Evolutionary conservation across 2,888 invertebrate species (phyloP).

Genomic region (Hirtodrosophila histrioides): DNA sequence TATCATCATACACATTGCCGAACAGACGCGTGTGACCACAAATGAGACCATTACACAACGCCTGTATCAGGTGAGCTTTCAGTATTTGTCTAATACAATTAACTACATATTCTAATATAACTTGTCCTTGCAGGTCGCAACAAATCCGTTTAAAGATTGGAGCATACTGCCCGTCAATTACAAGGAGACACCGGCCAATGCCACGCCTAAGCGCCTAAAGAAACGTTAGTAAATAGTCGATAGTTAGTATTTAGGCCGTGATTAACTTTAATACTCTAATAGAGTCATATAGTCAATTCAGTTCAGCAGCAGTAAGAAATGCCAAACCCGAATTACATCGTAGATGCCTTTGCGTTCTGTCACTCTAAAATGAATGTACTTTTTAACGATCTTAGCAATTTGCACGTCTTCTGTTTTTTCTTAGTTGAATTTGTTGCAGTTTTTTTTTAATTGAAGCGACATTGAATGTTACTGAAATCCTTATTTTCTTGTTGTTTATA

Average conservation of each 20-base stretch:
- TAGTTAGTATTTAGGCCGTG: conserved; percentile 50
- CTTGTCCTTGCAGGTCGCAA: conserved; percentile 84
- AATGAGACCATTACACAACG: conserved; percentile 87
- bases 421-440: background rate
- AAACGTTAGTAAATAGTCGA: conserved; percentile 82
- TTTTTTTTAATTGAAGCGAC: conserved; percentile 5
- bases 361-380: conserved; percentile 51
- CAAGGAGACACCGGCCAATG: conserved; percentile 81
- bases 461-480: conserved; percentile 21
- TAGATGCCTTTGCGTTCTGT: conserved; percentile 46
- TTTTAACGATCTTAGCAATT: conserved; percentile 15
- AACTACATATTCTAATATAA: too few species aligned
- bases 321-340: conserved; percentile 51
- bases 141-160: conserved; percentile 89
- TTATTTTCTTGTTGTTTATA: conserved; percentile 26
- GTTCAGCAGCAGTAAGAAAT: conserved; percentile 36
- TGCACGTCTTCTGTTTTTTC: conserved; percentile 1
- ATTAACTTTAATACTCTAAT: conserved; percentile 50
- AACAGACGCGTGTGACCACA: conserved; percentile 90
- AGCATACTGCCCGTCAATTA: conserved; percentile 82
- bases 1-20: conserved; percentile 90
- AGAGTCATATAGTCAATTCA: conserved; percentile 10
- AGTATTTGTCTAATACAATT: too few species aligned
- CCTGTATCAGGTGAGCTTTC: conserved; percentile 86
- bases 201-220: conserved; percentile 82